Evolutionary conservation across 1,140 invertebrate species (phyloP), one percentile per base, ranked within the genome.

Genomic region (Probaryconus sp.): DNA sequence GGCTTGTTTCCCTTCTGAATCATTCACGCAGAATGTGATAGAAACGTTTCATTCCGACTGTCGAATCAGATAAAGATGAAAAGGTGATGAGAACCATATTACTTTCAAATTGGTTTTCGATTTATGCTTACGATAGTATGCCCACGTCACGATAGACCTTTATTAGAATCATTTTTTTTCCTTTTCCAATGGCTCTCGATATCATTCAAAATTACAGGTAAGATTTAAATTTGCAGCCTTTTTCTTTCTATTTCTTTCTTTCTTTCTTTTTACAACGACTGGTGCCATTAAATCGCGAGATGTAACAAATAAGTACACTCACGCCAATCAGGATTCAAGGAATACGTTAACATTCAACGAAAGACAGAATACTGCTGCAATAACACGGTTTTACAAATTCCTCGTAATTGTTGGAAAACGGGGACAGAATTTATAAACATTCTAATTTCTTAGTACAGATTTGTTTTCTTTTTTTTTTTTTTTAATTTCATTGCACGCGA

Each of bases 91-190:
- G 79, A 79, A 65, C 78, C 78, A 78, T 85, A 86, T 85, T 84
- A 80, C 82, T 84, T 82, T 81, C 79, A 85, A 86, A 87, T 87
- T 86, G 85, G 81, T 87, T 87, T 83, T 79, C 83, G 85, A 87
- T 87, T 84, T 81, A 74, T 81, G 81, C 80, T 74, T 72, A 69
- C 71, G 84, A 87, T 87, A 85, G 71, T 43, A 45, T 65, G 70
- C 75, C 76, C 75, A 80, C 80, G 42, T 56, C 28, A 45, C 26
- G 35, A 56, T 55, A 56, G 45, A 13, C 51, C 42, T 56, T 71
- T 67, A 61, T 70, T 70, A 69, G 50, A 69, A 65, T 53, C 13
- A 17, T 38, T 24, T 33, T 38, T 43, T 63, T 43, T 20, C 20
- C 17, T 42, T 51, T 61, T 31, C 31, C n/a, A n/a, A n/a, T n/a